A percentile compares a stretch with the other conserved stretches of the same genome.
Evolutionary conservation across 2,113 vertebrate genomes (phyloP).

Genomic region (Corvus hawaiiensis): DNA sequence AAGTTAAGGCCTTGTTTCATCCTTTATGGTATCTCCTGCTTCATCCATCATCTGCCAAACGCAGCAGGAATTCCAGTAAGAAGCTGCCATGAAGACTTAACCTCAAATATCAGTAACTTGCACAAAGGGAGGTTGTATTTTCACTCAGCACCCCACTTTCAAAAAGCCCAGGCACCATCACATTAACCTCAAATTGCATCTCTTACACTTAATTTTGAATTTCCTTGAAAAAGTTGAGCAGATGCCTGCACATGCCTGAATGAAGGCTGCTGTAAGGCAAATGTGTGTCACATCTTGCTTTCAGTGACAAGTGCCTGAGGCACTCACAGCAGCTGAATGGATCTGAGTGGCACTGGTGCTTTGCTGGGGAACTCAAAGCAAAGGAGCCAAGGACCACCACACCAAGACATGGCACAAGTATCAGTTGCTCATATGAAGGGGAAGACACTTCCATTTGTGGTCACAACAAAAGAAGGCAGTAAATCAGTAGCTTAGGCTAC

Average conservation of each 20-base stretch:
- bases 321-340: neutral
- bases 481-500: neutral
- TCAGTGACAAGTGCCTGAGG: neutral
- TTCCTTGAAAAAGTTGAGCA: neutral
- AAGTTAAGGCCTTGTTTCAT: neutral
- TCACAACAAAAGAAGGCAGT: neutral
- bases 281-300: neutral
- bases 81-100: neutral
- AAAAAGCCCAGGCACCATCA: neutral
- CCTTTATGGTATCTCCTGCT: neutral
- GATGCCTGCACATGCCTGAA: neutral
- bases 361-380: neutral
- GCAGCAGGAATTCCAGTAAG: neutral
- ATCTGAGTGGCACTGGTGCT: neutral
- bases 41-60: neutral
- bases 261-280: neutral
- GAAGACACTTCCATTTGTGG: neutral
- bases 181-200: neutral
- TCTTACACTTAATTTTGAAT: neutral
- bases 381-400: neutral
- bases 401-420: neutral
- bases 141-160: neutral
- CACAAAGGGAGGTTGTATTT: neutral
- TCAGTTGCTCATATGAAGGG: accelerated
- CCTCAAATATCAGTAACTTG: neutral